phyloP scores from a whole-genome alignment of 2,797 vertebrate species.

The Coracias cyanogaster region DNA sequence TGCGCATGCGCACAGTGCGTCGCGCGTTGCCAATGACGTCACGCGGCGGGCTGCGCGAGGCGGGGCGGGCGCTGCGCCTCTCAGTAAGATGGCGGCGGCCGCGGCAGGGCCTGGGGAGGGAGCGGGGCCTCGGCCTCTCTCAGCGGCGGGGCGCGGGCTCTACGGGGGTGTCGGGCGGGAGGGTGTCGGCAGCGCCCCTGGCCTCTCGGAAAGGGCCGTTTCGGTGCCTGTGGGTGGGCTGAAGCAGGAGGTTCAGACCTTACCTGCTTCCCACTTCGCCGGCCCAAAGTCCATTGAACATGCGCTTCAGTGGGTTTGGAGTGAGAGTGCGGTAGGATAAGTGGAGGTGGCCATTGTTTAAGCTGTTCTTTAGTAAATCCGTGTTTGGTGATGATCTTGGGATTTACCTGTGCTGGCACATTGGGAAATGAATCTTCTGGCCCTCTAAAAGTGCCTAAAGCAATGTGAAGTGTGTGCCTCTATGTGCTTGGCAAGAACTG shows the following conservation, averaged over 20 bases:
- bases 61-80: too few relatives aligned
- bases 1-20: neutral
- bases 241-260: neutral
- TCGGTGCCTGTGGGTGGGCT: neutral
- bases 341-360: accelerated
- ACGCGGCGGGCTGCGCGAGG: neutral
- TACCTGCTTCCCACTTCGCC: neutral
- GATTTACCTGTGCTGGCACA: neutral
- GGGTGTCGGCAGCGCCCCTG: neutral
- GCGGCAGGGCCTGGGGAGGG: neutral
- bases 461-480: accelerated
- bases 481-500: neutral
- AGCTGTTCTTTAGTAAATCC: neutral
- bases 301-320: neutral
- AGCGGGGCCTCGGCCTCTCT: too few relatives aligned
- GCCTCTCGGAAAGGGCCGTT: neutral
- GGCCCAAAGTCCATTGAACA: accelerated
- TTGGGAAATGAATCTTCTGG: neutral
- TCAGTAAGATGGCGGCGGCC: neutral
- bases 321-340: neutral
- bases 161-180: too few relatives aligned
- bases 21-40: neutral
- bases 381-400: accelerated
- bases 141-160: too few relatives aligned
- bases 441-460: neutral